phyloP scores from a whole-genome alignment of 2,113 vertebrate species.

The Antigone vipio region DNA sequence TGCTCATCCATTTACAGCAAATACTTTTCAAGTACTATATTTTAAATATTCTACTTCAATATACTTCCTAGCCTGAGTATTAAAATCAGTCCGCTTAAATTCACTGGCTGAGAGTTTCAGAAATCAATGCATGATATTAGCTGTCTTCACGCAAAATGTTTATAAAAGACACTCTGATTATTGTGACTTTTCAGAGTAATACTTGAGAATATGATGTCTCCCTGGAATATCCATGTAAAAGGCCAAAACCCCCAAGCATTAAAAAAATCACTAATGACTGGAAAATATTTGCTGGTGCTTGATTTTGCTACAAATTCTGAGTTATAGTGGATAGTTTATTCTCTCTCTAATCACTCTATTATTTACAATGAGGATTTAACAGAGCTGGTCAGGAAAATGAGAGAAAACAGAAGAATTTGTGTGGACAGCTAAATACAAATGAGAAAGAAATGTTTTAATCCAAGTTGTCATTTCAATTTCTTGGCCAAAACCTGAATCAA shows the following conservation, averaged over 20 bases:
- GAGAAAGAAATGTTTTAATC: background rate
- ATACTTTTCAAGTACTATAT: background rate
- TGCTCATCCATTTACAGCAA: background rate
- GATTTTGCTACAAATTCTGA: background rate
- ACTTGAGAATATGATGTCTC: background rate
- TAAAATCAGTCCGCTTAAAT: background rate
- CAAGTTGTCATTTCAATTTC: background rate
- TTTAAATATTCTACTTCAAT: background rate
- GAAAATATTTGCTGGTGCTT: background rate
- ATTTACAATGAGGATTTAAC: background rate
- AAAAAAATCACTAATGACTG: background rate
- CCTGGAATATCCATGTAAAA: background rate
- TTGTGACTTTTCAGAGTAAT: background rate
- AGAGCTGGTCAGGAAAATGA: background rate
- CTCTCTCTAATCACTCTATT: background rate
- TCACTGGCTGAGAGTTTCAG: background rate
- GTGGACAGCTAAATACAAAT: background rate
- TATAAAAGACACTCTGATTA: background rate
- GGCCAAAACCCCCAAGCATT: fast-evolving
- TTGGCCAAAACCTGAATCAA: background rate
- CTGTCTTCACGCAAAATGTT: background rate
- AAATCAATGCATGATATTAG: background rate
- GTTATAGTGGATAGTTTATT: background rate
- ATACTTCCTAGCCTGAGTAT: background rate
- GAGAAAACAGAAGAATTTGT: background rate